A percentile compares a stretch with the other conserved stretches of the same genome.
Evolutionary conservation across 2,888 invertebrate species (phyloP).

Genomic region (Monopis laevigella): DNA sequence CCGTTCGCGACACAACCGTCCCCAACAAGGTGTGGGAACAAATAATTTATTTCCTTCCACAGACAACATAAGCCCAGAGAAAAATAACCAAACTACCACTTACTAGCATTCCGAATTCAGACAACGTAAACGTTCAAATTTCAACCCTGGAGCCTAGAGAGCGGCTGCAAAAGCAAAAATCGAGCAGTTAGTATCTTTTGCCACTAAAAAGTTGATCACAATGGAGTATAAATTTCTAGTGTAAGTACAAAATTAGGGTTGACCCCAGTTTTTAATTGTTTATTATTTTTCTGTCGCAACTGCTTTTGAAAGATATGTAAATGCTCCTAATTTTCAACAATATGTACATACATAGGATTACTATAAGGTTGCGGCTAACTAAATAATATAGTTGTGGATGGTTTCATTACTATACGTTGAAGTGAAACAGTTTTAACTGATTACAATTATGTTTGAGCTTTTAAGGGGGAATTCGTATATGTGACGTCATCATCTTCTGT

Average conservation of each 20-base stretch:
- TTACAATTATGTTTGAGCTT: too few relatives aligned
- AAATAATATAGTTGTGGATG: too few relatives aligned
- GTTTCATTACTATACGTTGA: too few relatives aligned
- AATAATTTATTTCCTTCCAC: slow-evolving; percentile 60
- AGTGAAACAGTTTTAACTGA: too few relatives aligned
- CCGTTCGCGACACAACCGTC: slow-evolving; percentile 28
- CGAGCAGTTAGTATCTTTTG: slow-evolving; percentile 1
- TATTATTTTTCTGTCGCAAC: too few relatives aligned
- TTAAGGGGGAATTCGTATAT: too few relatives aligned
- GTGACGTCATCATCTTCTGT: too few relatives aligned
- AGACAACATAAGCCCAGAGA: slow-evolving; percentile 58
- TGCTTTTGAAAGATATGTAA: too few relatives aligned
- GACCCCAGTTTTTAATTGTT: too few relatives aligned
- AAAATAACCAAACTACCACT: slow-evolving; percentile 64
- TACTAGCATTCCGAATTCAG: slow-evolving; percentile 20
- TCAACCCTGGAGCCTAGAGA: slow-evolving; percentile 13
- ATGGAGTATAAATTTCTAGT: slow-evolving; percentile 53
- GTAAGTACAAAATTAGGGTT: slow-evolving; percentile 22
- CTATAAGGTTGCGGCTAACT: too few relatives aligned
- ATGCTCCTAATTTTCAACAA: too few relatives aligned
- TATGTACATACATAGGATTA: too few relatives aligned
- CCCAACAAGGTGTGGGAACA: slow-evolving; percentile 55
- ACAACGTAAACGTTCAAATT: slow-evolving; percentile 22
- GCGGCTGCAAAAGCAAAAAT: neutral
- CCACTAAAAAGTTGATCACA: slow-evolving; percentile 34